phyloP scores from a whole-genome alignment of 2,797 vertebrate genomes.

The Sebastes iracundus region DNA sequence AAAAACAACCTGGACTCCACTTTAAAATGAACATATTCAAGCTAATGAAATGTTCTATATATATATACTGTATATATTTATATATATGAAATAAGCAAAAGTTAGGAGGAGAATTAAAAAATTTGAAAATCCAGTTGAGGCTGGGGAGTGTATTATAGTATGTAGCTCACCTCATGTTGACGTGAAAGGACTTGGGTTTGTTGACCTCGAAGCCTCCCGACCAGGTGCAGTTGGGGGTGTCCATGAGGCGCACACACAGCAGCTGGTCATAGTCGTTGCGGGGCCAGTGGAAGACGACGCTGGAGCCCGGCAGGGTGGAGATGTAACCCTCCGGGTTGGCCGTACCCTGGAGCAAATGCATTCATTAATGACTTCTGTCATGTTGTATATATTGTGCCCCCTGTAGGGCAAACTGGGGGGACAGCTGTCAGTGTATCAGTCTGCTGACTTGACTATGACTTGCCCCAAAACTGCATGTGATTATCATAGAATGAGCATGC shows the following conservation, averaged over 20 bases:
- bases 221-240: conserved; percentile 92
- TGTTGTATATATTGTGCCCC: neutral
- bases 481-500: too few relatives aligned
- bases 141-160: neutral
- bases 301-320: conserved; percentile 95
- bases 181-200: conserved; percentile 95
- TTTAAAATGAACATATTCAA: neutral
- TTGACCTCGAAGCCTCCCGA: conserved; percentile 98
- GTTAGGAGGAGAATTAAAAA: neutral
- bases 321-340: conserved; percentile 94
- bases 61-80: too few relatives aligned
- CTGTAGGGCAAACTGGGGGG: neutral
- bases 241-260: conserved; percentile 94
- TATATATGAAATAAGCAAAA: too few relatives aligned
- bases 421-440: too few relatives aligned
- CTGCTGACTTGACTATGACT: too few relatives aligned
- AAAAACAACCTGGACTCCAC: neutral
- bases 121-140: neutral
- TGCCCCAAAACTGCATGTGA: too few relatives aligned
- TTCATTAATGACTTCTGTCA: neutral
- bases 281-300: conserved; percentile 98
- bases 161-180: conserved; percentile 93
- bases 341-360: conserved; percentile 82
- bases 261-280: conserved; percentile 97
- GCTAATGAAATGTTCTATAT: neutral